Base-by-base conservation (phyloP, 2,888 invertebrate species). In the Dryobota labecula region DNA sequence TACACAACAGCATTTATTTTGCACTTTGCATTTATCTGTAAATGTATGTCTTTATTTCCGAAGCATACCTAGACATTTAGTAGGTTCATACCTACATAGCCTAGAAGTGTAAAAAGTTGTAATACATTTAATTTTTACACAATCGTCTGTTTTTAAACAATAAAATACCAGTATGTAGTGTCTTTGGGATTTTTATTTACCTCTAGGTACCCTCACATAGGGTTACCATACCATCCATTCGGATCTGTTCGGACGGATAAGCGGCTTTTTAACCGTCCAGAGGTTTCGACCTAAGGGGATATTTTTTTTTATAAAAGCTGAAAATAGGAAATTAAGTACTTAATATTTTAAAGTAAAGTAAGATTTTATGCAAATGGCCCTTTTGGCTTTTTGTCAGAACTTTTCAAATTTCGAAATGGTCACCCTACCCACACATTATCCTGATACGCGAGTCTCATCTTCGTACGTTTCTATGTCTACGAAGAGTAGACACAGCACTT, bases 81-180 rank as follows among this genome's bases (percentile, higher is more conserved):
- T 65, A 51, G 41, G 43, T 49, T 58, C 9, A 11, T 36, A 15
- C n/a, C 38, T 18, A 38, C 18, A 15, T 27, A 27, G 7, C 8
- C 27, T 36, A 45, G 11, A 38, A 27, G 27, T 58, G 47, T 61
- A 76, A 68, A 63, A 63, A 43, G 24, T 67, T 72, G 33, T 54
- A 76, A 54, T 47, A 54, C 30, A 24, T 65, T 54, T 75, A 56
- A 49, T 58, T 58, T 75, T 54, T 60, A 63, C 51, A 56, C 41
- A 73, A 30, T 38, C n/a, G 2, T 47, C 58, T 70, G 41, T 65
- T 74, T 60, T 47, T 38, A 72, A 71, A 49, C 24, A 76, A 74
- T 80, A 74, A 76, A 76, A 76, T 56, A 80, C 54, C 43, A 74
- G 43, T 61, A 78, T 64, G 67, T 76, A 57, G 49, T 65, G 47